Base-by-base conservation (phyloP, 1,140 invertebrate species). In the Ostrea edulis region DNA sequence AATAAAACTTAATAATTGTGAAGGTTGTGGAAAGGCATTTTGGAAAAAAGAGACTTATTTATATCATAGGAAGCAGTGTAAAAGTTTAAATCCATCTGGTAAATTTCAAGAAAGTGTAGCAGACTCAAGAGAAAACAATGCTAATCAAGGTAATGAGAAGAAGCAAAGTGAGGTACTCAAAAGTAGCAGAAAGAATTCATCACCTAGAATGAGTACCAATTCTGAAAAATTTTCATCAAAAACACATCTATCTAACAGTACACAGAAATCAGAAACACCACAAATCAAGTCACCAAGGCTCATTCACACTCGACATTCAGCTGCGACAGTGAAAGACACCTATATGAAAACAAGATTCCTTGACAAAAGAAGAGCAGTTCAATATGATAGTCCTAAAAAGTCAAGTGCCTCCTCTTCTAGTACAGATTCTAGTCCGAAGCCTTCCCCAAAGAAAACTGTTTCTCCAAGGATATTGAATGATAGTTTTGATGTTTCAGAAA, bases 11-110 rank as follows among this genome's bases (percentile, higher is more conserved):
- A 62, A 88, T 62, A 91, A 89, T 58, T 92, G 91, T 88, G 86
- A 88, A 14, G 89, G 88, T 58, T 92, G 91, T 88, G 65, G 71
- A 17, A 90, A 89, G 35, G 89, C 89, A 11, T 92, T 89, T 44
- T 90, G 90, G 90, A 91, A 91, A 87, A 87, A 89, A 22, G 68
- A 68, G 9, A 91, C 82, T 65, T 90, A 87, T 53, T 77, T 52
- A 8, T 77, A 86, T 14, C 90, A 90, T 52, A 55, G 22, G 14
- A 88, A 87, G 51, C 84, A 87, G 12, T 90, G 90, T 71, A 87
- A 81, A 58, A 20, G 22, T 17, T 12, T 86, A n/a, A 35, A 71
- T 20, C 54, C 71, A 35, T 55, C 54, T 22, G 14, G 12, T 77
- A 29, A 77, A 11, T 3, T 35, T 77, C 22, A 35, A 14, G 52